These are phyloP conservation scores for Hoplodrina ambigua DNA, from an alignment of 2,888 invertebrate species.

Conservation along the genomic window DNA sequence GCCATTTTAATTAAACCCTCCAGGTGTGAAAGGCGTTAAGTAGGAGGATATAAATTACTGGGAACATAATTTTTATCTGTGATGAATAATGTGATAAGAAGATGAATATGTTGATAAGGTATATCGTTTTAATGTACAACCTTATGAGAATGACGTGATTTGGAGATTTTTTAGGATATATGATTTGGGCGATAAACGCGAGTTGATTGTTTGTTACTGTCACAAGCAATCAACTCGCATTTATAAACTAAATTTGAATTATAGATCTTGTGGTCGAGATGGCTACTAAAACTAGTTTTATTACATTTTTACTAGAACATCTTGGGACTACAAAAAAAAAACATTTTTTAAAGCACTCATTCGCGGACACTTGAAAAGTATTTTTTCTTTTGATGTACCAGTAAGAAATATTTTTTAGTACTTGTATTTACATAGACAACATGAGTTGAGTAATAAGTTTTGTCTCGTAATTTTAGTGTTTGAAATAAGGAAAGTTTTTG, in stretches of 20 bases:
- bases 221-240: too few relatives aligned
- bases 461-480: constrained; percentile 13
- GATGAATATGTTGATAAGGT: not conserved
- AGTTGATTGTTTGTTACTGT: too few relatives aligned
- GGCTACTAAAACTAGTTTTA: constrained; percentile 17
- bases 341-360: not conserved
- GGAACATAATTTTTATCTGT: constrained; percentile 18
- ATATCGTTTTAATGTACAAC: not conserved
- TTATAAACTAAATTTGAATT: too few relatives aligned
- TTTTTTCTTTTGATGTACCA: not conserved
- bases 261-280: not conserved
- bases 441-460: constrained; percentile 28
- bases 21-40: constrained; percentile 35
- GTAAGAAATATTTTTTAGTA: not conserved
- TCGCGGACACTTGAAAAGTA: not conserved
- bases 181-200: too few relatives aligned
- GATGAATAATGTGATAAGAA: not conserved
- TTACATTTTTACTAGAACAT: not conserved
- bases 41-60: not conserved
- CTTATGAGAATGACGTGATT: too few relatives aligned
- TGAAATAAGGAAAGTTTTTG: constrained; percentile 41
- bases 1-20: constrained; percentile 57
- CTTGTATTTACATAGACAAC: constrained; percentile 17
- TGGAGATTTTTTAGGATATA: not conserved
- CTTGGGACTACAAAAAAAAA: not conserved